Evolutionary conservation across 2,888 invertebrate genomes (phyloP).

Genomic region (Brachypterus glaber): DNA sequence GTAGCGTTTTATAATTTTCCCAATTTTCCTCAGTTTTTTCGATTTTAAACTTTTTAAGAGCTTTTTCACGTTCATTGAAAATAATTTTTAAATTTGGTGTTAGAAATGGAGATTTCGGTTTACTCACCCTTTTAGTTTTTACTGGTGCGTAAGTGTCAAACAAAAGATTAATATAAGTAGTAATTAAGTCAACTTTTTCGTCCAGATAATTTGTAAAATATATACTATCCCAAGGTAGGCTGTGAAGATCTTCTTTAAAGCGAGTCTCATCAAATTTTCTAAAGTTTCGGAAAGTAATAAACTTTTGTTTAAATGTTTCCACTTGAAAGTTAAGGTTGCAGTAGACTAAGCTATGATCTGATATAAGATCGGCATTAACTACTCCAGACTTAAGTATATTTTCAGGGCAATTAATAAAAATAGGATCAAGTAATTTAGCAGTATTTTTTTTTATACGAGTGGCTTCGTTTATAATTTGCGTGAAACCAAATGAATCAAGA

Average conservation of each 20-base stretch:
- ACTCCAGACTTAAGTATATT: background rate
- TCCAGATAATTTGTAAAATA: background rate
- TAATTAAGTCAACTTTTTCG: background rate
- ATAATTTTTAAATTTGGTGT: background rate
- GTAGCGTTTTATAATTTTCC: background rate
- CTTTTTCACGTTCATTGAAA: background rate
- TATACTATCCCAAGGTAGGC: background rate
- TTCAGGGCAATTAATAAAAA: background rate
- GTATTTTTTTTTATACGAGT: background rate
- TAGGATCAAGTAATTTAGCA: background rate
- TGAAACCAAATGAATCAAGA: background rate
- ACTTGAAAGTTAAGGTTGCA: no score
- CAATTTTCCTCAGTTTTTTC: background rate
- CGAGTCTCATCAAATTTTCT: no score
- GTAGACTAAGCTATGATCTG: no score
- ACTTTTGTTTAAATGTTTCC: no score
- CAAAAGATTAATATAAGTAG: background rate
- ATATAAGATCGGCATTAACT: no score
- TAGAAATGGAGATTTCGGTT: no score
- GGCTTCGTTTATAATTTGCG: background rate
- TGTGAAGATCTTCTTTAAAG: background rate
- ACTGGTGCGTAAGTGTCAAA: no score
- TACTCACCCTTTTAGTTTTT: no score
- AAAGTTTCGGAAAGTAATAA: no score
- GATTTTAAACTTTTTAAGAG: no score